Conservation (phyloP, 2,888 invertebrate species). For the Yponomeuta plumbellus region DNA sequence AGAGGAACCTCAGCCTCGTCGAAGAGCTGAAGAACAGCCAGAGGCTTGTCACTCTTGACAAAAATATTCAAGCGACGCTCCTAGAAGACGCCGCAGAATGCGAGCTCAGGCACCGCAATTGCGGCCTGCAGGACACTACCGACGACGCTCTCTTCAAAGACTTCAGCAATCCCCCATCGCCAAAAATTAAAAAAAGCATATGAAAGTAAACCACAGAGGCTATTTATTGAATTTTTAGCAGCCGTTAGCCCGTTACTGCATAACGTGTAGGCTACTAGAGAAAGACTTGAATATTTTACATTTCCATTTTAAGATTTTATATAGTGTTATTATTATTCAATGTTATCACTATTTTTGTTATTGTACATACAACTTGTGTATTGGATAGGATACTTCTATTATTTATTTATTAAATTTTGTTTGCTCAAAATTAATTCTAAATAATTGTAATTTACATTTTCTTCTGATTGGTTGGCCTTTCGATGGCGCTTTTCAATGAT, state of each 20-base stretch:
- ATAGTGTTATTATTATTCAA: slow-evolving; percentile 66
- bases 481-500: no score
- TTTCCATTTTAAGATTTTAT: slow-evolving; percentile 74
- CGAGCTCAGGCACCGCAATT: slow-evolving; percentile 44
- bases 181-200: slow-evolving; percentile 56
- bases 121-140: slow-evolving; percentile 31
- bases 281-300: slow-evolving; percentile 69
- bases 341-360: slow-evolving; percentile 57
- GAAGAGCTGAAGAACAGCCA: slow-evolving; percentile 62
- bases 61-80: slow-evolving; percentile 60
- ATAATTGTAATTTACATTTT: neutral
- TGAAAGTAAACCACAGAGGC: slow-evolving; percentile 45
- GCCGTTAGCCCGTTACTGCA: slow-evolving; percentile 23
- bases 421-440: slow-evolving; percentile 59
- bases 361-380: slow-evolving; percentile 49
- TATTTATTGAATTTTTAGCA: slow-evolving; percentile 33
- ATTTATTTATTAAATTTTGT: slow-evolving; percentile 61
- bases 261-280: slow-evolving; percentile 22
- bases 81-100: slow-evolving; percentile 54
- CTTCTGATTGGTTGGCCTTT: neutral
- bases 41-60: slow-evolving; percentile 55
- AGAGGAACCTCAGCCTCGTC: slow-evolving; percentile 60
- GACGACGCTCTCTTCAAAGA: slow-evolving; percentile 42
- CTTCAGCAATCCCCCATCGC: slow-evolving; percentile 53
- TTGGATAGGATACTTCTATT: slow-evolving; percentile 27